phyloP scores from a whole-genome alignment of 35 echinoderm and acorn worm species.

The Hemicentrotus pulcherrimus region DNA sequence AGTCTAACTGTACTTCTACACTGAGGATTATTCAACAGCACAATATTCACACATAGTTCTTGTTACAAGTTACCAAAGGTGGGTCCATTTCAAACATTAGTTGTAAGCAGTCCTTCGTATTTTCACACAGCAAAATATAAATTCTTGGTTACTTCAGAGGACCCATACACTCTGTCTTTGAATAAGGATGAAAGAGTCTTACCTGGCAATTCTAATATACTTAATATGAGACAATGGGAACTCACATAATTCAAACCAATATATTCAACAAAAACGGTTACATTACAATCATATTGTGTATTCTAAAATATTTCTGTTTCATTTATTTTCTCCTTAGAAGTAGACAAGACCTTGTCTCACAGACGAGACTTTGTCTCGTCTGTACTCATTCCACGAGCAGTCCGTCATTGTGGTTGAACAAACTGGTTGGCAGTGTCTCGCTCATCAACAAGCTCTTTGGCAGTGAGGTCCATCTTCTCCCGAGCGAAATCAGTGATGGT shows the following conservation, averaged over 20 bases:
- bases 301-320: neutral
- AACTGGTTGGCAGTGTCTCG: slow-evolving; percentile 68
- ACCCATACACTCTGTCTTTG: neutral
- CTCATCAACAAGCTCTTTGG: slow-evolving; percentile 83
- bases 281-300: neutral
- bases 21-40: neutral
- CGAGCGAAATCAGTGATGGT: slow-evolving; percentile 83
- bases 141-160: neutral
- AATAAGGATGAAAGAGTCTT: neutral
- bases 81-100: neutral
- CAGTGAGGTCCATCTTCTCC: slow-evolving; percentile 86
- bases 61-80: neutral
- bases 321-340: neutral
- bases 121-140: neutral
- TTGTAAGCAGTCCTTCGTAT: no score
- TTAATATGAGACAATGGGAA: neutral
- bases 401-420: slow-evolving; percentile 56
- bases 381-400: slow-evolving; percentile 54
- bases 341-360: neutral
- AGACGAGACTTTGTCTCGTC: slow-evolving; percentile 20
- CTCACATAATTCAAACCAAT: neutral
- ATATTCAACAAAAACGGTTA: neutral
- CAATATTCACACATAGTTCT: neutral
- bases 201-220: neutral
- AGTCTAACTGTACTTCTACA: neutral